A percentile compares a stretch with the other conserved stretches of the same genome.
Conservation (phyloP, 1,140 invertebrate genomes). For the Diorhabda sublineata region DNA sequence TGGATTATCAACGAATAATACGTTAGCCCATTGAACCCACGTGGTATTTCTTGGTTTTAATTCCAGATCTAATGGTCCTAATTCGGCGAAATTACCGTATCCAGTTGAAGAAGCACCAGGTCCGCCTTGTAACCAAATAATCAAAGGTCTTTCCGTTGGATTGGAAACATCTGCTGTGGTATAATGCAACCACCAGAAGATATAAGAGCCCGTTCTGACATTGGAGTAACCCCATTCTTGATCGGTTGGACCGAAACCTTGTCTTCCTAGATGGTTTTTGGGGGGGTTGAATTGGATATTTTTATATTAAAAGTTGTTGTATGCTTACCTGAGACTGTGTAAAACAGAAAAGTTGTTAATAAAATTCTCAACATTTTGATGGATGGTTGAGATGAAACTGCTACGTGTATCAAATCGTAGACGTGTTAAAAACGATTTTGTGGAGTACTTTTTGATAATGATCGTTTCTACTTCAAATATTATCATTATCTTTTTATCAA, state of each 20-base stretch:
- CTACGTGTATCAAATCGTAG: too few relatives aligned
- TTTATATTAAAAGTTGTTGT: too few relatives aligned
- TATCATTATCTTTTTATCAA: too few relatives aligned
- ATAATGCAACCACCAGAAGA: slow-evolving; percentile 83
- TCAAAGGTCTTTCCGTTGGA: slow-evolving; percentile 60
- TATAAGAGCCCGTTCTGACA: slow-evolving; percentile 66
- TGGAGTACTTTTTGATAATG: too few relatives aligned
- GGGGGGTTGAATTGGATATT: too few relatives aligned
- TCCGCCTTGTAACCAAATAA: slow-evolving; percentile 65
- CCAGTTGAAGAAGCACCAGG: slow-evolving; percentile 73
- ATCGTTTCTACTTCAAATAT: too few relatives aligned
- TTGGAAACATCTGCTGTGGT: slow-evolving; percentile 55
- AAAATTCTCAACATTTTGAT: too few relatives aligned
- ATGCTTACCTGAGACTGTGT: too few relatives aligned
- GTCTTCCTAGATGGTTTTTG: not conserved
- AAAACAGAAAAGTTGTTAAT: too few relatives aligned
- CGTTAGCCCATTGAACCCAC: slow-evolving; percentile 72
- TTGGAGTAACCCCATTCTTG: slow-evolving; percentile 66
- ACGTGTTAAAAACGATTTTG: too few relatives aligned
- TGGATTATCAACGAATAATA: slow-evolving; percentile 85
- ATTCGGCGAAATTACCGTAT: slow-evolving; percentile 73
- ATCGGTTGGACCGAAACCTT: slow-evolving; percentile 54
- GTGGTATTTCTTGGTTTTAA: slow-evolving; percentile 63
- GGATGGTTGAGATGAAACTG: too few relatives aligned
- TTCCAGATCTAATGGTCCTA: slow-evolving; percentile 66